Evolutionary conservation across 1,140 invertebrate genomes (phyloP), one percentile per base, ranked within the genome.

Genomic region (Diabrotica virgifera): DNA sequence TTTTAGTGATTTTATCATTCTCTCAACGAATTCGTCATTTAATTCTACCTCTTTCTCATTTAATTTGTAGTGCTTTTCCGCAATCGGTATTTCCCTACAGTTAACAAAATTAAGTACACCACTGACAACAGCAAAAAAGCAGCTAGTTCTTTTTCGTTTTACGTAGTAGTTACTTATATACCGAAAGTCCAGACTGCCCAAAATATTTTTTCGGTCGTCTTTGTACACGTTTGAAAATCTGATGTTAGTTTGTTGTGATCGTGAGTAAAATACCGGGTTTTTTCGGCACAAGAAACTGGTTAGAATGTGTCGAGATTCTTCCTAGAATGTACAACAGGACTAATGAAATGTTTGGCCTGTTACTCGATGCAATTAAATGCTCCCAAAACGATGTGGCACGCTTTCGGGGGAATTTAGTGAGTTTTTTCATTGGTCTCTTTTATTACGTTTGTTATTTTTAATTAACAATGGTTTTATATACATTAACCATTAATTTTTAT

Each of bases 291-390:
- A 46, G n/a, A 46, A 46, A 46, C 40, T 46, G 40, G 40, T 46
- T 46, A 46, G 40, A 46, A 10, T 46, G 40, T 46, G 40, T 46
- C n/a, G 40, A 46, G 40, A 46, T 46, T 46, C 40, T 46, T 46
- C 40, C 40, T 46, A 46, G 40, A 46, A 46, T 46, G 40, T 46
- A 46, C 40, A 46, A 46, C 40, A 46, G 40, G n/a, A n/a, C 40
- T 46, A 46, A 46, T 46, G 40, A 46, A 46, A 46, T n/a, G n/a
- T 46, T 46, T 46, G 40, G 2, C 40, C 40, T 46, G 40, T 46
- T 46, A 46, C 40, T 8, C n/a, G 40, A 46, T 46, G 40, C n/a
- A 46, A 46, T 46, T 46, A 46, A 46, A 46, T 10, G n/a, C 40
- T n/a, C 8, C 8, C 40, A n/a, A 46, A 46, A 46, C 4, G 40